phyloP scores from a whole-genome alignment of 2,113 vertebrate species.

The Strix uralensis region DNA sequence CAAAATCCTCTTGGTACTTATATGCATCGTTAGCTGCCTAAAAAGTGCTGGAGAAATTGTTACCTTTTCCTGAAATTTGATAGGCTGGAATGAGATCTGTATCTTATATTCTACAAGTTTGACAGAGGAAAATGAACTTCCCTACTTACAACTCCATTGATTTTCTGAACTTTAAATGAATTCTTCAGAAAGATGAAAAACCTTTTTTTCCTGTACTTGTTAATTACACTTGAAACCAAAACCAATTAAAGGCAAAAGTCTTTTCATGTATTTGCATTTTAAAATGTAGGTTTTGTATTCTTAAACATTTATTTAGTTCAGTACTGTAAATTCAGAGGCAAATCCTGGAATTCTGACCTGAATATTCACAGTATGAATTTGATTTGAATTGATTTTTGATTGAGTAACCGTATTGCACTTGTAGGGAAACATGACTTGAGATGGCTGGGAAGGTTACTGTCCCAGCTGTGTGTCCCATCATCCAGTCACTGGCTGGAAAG shows the following conservation, averaged over 20 bases:
- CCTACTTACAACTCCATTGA: background rate
- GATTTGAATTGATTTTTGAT: background rate
- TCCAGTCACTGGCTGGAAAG: background rate
- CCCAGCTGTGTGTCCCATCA: background rate
- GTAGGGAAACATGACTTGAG: background rate
- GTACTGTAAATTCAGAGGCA: background rate
- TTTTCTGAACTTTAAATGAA: background rate
- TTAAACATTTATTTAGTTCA: background rate
- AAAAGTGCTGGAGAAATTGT: background rate
- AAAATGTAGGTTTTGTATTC: background rate
- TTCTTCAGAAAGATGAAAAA: background rate
- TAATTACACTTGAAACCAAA: background rate
- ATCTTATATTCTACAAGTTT: background rate
- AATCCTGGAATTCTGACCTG: background rate
- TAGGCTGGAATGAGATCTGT: background rate
- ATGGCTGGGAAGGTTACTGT: background rate
- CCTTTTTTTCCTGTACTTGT: background rate
- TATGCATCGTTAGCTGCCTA: background rate
- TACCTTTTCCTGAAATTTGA: background rate
- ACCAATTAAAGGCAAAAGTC: background rate
- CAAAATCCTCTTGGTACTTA: slow-evolving; percentile 28
- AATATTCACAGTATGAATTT: background rate
- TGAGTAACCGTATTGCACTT: background rate
- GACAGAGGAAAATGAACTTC: background rate
- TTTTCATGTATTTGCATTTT: background rate